Evolutionary conservation across 2,888 invertebrate genomes (phyloP).

Genomic region (Formica aserva): DNA sequence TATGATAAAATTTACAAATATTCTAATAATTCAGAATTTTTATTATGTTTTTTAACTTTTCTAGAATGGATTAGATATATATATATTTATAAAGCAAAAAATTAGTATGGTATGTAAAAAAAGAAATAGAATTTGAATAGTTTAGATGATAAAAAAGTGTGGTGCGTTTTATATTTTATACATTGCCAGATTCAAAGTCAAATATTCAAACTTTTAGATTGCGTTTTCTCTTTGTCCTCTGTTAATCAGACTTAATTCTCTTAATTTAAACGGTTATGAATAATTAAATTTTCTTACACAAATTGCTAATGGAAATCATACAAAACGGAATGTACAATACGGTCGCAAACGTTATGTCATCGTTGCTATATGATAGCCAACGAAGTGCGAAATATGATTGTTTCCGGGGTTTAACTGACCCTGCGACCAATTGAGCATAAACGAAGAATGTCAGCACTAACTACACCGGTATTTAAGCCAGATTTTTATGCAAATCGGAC

Average conservation of each 20-base stretch:
- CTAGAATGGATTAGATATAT: neutral
- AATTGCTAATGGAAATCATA: constrained; percentile 31
- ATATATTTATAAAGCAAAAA: neutral
- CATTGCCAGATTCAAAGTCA: neutral
- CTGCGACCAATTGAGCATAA: constrained; percentile 56
- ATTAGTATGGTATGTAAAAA: neutral
- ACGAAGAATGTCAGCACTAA: constrained; percentile 49
- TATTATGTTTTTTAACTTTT: neutral
- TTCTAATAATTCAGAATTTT: neutral
- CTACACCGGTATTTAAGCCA: constrained; percentile 35
- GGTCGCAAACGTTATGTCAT: constrained; percentile 22
- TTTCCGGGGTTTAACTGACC: constrained; percentile 64
- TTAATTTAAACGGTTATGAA: neutral
- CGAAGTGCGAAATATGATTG: constrained; percentile 56
- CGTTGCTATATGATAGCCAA: constrained; percentile 27
- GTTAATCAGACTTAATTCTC: neutral
- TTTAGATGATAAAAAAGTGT: neutral
- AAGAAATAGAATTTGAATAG: neutral
- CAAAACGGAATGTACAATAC: neutral
- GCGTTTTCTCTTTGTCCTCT: neutral
- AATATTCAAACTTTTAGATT: neutral
- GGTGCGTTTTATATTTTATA: neutral
- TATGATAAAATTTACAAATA: neutral
- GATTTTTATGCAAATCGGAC: constrained; percentile 34
- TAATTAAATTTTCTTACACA: constrained; percentile 27